Evolutionary conservation across 1,140 invertebrate genomes (phyloP), one percentile per base, ranked within the genome.

Genomic region (Mylabris phalerata): DNA sequence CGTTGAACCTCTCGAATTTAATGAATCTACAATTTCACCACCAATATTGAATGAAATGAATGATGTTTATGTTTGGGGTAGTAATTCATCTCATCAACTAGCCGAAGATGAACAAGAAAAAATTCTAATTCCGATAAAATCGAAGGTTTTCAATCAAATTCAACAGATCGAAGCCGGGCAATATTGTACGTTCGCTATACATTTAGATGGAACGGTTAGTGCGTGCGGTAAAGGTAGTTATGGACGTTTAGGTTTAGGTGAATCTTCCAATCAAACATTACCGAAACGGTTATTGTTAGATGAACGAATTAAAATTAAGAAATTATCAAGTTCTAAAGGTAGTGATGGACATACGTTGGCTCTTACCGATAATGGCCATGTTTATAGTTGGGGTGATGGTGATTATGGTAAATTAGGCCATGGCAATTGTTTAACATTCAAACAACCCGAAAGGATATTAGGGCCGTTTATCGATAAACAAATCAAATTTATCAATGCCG

Each of bases 171-270:
- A 86, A 71, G 84, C 84, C 45, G 84, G 84, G 0, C 84, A 85
- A 66, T 85, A 84, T 63, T 85, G 84, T 63, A 84, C 84, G 4
- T 86, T 86, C 75, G 70, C 82, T 3, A 79, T 85, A 3, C 77
- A 83, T 60, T 75, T 67, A 32, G 81, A 82, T 70, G 82, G 82
- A 3, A 75, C 54, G 69, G 83, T 97, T 0, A 93, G 90, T 65
- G 95, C 93, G 0, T 98, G 94, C 90, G 95, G 94, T 44, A 97
- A 96, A 79, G 95, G 94, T 0, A 82, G 93, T 9, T 97, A 97
- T 72, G 94, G 94, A 0, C 76, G 94, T 0, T 77, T 98, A 5
- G 94, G 94, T 0, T 90, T 96, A 69, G 93, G 92, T 0, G 92
- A 96, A 71, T 93, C 90, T 26, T 91, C 95, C 65, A 94, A 97